Percentiles rank a stretch among this genome's conserved stretches.
Evolutionary conservation across 2,888 invertebrate genomes (phyloP).

Genomic region (Archips xylosteana): DNA sequence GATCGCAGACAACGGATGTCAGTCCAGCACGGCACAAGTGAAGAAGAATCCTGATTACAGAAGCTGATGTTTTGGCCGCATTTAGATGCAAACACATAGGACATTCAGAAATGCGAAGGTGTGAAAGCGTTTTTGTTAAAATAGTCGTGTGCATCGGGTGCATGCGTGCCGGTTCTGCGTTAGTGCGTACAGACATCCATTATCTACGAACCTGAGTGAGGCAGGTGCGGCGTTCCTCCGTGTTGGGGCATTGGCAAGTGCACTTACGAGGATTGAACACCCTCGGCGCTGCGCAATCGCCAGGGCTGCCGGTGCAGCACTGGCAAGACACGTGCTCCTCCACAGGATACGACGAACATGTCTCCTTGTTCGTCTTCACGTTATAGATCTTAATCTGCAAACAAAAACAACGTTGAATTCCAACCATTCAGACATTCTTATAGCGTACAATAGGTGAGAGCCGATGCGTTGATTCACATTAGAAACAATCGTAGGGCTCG

Average conservation of each 20-base stretch:
- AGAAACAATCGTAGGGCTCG: conserved; percentile 38
- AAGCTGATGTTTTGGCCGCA: conserved; percentile 42
- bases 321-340: conserved; percentile 75
- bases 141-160: conserved; percentile 45
- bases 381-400: conserved; percentile 75
- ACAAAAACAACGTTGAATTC: conserved; percentile 44
- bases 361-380: conserved; percentile 70
- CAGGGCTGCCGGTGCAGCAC: conserved; percentile 66
- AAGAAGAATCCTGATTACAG: conserved; percentile 44
- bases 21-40: conserved; percentile 59
- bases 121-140: conserved; percentile 63
- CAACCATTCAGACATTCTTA: conserved; percentile 14
- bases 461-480: conserved; percentile 45
- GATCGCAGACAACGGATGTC: conserved; percentile 80
- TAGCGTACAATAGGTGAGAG: conserved; percentile 28
- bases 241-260: conserved; percentile 79
- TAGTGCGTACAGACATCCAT: conserved; percentile 79
- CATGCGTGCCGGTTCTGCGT: conserved; percentile 62
- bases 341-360: conserved; percentile 69
- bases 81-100: conserved; percentile 10
- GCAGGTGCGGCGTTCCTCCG: conserved; percentile 72
- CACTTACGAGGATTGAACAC: conserved; percentile 82
- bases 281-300: conserved; percentile 64
- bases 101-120: conserved; percentile 37
- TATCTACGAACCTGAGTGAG: conserved; percentile 80